Base-by-base conservation (phyloP, 2,113 vertebrate species). In the Daubentonia madagascariensis region DNA sequence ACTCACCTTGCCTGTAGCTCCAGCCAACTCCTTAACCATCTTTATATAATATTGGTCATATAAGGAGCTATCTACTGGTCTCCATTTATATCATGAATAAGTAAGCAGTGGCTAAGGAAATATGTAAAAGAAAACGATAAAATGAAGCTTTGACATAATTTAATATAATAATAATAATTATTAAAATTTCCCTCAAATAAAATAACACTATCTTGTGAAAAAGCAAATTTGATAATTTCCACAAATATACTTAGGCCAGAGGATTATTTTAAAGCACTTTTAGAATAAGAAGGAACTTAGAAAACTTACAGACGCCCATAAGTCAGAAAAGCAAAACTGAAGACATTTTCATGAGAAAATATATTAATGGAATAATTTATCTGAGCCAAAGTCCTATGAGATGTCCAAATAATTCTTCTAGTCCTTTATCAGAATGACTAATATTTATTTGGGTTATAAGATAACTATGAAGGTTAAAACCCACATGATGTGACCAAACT, bases 361-460 rank as follows among this genome's bases (percentile, higher is more conserved):
- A 8, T 67, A 52, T 91, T 92, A 65, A 23, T 92, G 16, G 50
- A 80, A 75, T 61, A 94, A 86, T 7, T 86, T 37, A 80, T 96
- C 63, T 94, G 25, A 88, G 67, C 14, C 85, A 97, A 89, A 89
- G 61, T 75, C 61, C 43, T 73, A 11, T 65, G 65, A 96, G 35
- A 84, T 90, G 50, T 80, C 61, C 84, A 96, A 70, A 87, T 1
- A 68, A 48, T 87, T 89, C 76, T 78, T 85, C 80, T 83, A 92
- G 45, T 32, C 9, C 40, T 95, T 96, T 97, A 73, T 85, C 76
- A 93, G 32, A 65, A 95, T 73, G 72, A 85, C 6, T 57, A 91
- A 80, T 50, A 75, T 50, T 89, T 96, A 52, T 73, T 91, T 96
- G 80, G 6, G n/a, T 94, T 96, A 92, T 5, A 83, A 97, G 73